A percentile compares a stretch with the other conserved stretches of the same genome.
These are phyloP conservation scores for Epizoanthus scotinus DNA, from an alignment of 92 coral and sea anemone genomes.

Conservation along the genomic window DNA sequence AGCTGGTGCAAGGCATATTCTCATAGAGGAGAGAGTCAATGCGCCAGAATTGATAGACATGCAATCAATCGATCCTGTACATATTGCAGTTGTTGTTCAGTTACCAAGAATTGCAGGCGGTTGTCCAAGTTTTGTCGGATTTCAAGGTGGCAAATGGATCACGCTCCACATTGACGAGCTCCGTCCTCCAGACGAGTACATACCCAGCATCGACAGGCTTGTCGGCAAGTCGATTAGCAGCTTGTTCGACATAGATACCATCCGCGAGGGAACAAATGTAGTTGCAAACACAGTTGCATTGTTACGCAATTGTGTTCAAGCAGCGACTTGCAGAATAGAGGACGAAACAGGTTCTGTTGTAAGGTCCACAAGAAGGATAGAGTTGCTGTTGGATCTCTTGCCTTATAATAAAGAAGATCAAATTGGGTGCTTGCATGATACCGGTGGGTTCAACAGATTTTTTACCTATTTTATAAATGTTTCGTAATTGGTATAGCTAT, in stretches of 20 bases:
- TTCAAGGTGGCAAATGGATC: constrained; percentile 75
- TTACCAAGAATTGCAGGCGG: constrained; percentile 75
- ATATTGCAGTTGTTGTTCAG: constrained; percentile 66
- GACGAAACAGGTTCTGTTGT: constrained; percentile 60
- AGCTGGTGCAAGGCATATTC: constrained; percentile 82
- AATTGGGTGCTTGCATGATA: not conserved
- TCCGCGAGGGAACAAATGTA: not conserved
- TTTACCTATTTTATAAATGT: too few relatives aligned
- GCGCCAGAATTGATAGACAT: constrained; percentile 53
- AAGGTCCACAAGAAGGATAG: constrained; percentile 74
- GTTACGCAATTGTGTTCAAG: constrained; percentile 63
- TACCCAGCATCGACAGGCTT: constrained; percentile 61
- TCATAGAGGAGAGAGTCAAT: constrained; percentile 62
- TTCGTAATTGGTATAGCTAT: too few relatives aligned
- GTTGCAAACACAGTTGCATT: constrained; percentile 30
- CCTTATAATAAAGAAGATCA: constrained; percentile 55
- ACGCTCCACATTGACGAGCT: constrained; percentile 79
- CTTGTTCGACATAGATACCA: constrained; percentile 44
- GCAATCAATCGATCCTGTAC: constrained; percentile 31
- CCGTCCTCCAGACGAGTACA: constrained; percentile 55
- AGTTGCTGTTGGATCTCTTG: constrained; percentile 58
- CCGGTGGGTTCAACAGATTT: not conserved
- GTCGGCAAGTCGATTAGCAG: constrained; percentile 58
- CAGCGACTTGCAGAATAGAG: constrained; percentile 72
- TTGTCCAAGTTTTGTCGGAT: constrained; percentile 62